phyloP scores from a whole-genome alignment of 1,140 invertebrate genomes.

The Euwallacea similis region DNA sequence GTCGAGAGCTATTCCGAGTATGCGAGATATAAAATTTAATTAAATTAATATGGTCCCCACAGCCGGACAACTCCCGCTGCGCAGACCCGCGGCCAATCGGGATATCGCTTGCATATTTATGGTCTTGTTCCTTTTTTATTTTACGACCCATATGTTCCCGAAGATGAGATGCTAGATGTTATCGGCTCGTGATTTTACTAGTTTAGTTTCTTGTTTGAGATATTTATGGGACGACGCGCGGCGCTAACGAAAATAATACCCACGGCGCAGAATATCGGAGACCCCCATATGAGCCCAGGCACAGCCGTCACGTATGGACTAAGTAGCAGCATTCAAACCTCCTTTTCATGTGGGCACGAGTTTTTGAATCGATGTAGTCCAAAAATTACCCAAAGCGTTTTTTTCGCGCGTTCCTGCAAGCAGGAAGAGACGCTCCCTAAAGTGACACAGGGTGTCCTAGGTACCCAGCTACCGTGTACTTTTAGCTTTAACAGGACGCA shows the following conservation, averaged over 20 bases:
- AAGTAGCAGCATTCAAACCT: no score
- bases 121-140: conserved; percentile 30
- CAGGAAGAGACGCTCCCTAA: no score
- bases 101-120: conserved; percentile 40
- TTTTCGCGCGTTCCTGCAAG: no score
- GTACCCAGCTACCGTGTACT: no score
- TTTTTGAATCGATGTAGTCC: no score
- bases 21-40: conserved; percentile 40
- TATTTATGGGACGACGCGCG: conserved; percentile 25
- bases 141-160: conserved; percentile 33
- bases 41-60: conserved; percentile 38
- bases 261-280: background rate
- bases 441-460: no score
- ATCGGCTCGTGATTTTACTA: conserved; percentile 38
- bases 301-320: no score
- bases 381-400: no score
- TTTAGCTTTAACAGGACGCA: no score
- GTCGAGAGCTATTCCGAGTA: conserved; percentile 28
- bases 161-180: conserved; percentile 37
- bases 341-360: no score
- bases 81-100: conserved; percentile 23
- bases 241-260: background rate
- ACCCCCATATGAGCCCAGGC: background rate
- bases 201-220: conserved; percentile 35
- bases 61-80: conserved; percentile 30